phyloP scores from a whole-genome alignment of 2,113 vertebrate genomes.

The Odocoileus virginianus region DNA sequence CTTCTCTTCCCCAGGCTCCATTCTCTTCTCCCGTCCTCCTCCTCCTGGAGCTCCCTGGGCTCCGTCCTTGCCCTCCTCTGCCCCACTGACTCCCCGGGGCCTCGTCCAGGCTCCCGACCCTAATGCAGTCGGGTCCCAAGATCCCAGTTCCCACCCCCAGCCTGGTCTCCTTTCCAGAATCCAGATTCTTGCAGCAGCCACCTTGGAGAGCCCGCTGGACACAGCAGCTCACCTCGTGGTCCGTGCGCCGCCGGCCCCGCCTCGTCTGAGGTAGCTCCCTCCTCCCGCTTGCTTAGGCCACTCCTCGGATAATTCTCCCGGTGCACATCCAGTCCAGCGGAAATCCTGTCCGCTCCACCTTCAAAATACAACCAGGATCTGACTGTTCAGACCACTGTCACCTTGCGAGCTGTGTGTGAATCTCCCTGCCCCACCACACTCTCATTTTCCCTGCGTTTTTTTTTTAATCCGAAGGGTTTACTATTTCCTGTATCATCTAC shows the following conservation, averaged over 20 bases:
- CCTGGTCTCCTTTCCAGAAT: not conserved
- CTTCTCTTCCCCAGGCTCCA: not conserved
- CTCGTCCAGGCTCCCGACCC: too few relatives aligned
- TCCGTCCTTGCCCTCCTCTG: accelerated
- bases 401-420: accelerated
- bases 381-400: accelerated
- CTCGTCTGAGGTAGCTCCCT: not conserved
- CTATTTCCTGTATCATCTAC: not conserved
- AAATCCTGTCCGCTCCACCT: not conserved
- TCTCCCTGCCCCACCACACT: not conserved
- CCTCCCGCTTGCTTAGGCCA: not conserved
- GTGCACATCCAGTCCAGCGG: accelerated
- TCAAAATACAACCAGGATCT: accelerated
- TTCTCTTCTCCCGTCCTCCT: not conserved
- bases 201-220: not conserved
- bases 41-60: accelerated
- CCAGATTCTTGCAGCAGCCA: accelerated
- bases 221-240: accelerated
- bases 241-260: not conserved
- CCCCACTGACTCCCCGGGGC: not conserved
- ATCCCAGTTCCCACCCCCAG: not conserved
- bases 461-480: not conserved
- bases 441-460: not conserved
- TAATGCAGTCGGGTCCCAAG: not conserved
- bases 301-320: accelerated